phyloP scores from a whole-genome alignment of 1,140 invertebrate species.

The Trichonephila inaurata region DNA sequence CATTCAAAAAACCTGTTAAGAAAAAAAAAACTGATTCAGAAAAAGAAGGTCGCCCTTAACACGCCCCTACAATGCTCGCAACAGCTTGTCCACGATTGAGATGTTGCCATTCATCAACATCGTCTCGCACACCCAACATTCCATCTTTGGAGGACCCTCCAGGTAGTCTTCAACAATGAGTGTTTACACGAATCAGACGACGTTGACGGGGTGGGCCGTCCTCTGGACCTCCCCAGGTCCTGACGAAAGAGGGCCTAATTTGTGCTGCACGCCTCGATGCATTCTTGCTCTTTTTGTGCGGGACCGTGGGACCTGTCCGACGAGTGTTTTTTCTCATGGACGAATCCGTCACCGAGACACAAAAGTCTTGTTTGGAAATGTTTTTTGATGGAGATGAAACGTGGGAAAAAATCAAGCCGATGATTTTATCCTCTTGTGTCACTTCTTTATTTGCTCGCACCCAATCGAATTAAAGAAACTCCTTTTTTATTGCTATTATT shows the following conservation, averaged over 20 bases:
- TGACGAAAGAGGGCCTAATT: conserved; percentile 46
- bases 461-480: conserved; percentile 15
- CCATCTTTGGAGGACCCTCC: conserved; percentile 17
- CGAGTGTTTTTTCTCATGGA: conserved; percentile 35
- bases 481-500: too few relatives aligned
- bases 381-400: conserved; percentile 1
- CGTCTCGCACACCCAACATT: neutral
- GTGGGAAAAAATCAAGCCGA: conserved; percentile 31
- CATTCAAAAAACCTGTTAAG: neutral
- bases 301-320: conserved; percentile 57
- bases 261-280: neutral
- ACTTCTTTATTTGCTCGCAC: neutral
- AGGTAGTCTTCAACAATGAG: conserved; percentile 39
- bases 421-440: neutral
- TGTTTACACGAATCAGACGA: conserved; percentile 50
- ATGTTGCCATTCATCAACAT: neutral
- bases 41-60: neutral
- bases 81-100: conserved; percentile 13
- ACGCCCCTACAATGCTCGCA: neutral
- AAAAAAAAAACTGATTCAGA: neutral
- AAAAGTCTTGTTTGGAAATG: neutral
- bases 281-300: conserved; percentile 70
- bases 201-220: neutral
- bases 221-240: neutral
- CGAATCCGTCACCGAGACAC: neutral